Base-by-base conservation (phyloP, 2,113 vertebrate species). In the Urocitellus parryii region DNA sequence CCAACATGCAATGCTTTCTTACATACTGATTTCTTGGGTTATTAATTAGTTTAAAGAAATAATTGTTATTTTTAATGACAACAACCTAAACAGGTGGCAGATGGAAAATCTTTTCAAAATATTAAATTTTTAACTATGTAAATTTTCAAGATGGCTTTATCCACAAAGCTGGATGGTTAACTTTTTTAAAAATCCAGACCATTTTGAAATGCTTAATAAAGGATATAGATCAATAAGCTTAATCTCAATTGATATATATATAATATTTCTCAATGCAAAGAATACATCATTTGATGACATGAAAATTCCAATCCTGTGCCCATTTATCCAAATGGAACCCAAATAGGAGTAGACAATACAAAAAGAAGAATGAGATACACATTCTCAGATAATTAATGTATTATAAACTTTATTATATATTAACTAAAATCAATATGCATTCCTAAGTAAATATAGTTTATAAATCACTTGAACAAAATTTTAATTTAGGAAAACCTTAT, bases 21-120 rank as follows among this genome's bases (percentile, higher is more conserved):
- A 76, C 4, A 37, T 34, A 51, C 14, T 79, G 6, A 12, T 82
- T 82, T 72, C 8, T 90, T 73, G 1, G 10, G 81, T 81, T 73
- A 56, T 63, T 67, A 79, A 94, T 63, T 84, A 8, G 42, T 84
- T 80, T 76, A 51, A 78, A n/a, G 45, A 95, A 37, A 72, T 5
- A 90, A 42, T 42, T 73, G 45, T 0, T 3, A 68, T 77, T 92
- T 77, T 88, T 78, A 37, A 16, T 42, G 12, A 77, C 42, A 53
- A 53, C 67, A 70, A 39, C 25, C 25, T 86, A 86, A 85, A 86
- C 48, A 76, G n/a, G 42, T 27, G 20, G 42, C 32, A 76, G 27
- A 61, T 67, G 58, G 77, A n/a, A 94, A 58, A 88, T 67, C n/a
- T 73, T 53, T 88, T 42, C 13, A 82, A 85, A 92, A 51, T 86